phyloP scores from a whole-genome alignment of 2,888 invertebrate genomes.

The Sthenelais limicola region DNA sequence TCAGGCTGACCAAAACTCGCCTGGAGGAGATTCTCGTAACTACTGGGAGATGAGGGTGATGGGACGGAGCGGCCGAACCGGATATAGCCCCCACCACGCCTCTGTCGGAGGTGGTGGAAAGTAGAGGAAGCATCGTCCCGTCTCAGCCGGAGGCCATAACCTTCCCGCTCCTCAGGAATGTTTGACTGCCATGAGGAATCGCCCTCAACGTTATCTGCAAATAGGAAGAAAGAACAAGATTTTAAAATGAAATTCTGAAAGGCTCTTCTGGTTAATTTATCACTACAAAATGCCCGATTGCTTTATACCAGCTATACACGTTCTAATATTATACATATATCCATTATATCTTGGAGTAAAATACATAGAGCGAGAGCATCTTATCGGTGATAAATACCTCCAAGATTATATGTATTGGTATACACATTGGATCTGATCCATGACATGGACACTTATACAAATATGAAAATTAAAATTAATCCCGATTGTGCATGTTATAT shows the following conservation, averaged over 20 bases:
- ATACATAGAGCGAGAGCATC: too few species aligned
- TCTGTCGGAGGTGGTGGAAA: slow-evolving; percentile 29
- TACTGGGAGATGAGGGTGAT: slow-evolving; percentile 50
- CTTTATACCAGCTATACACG: too few species aligned
- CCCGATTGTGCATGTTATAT: too few species aligned
- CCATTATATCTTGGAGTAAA: too few species aligned
- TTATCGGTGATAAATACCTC: too few species aligned
- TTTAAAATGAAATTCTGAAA: not conserved
- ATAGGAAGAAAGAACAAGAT: not conserved
- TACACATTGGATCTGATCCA: too few species aligned
- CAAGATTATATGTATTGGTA: too few species aligned
- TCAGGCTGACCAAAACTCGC: slow-evolving; percentile 44
- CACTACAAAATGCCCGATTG: too few species aligned
- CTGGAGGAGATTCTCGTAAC: slow-evolving; percentile 33
- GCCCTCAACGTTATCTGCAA: not conserved
- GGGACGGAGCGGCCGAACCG: slow-evolving; percentile 54
- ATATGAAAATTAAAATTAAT: too few species aligned
- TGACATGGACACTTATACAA: too few species aligned
- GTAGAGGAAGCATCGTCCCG: not conserved
- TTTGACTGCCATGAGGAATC: not conserved
- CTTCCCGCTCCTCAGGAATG: not conserved
- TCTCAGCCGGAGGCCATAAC: not conserved
- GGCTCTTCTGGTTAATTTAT: too few species aligned
- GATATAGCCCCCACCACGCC: slow-evolving; percentile 57
- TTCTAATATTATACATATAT: too few species aligned